Evolutionary conservation across 1,140 invertebrate species (phyloP).

Genomic region (Asbolus verrucosus): DNA sequence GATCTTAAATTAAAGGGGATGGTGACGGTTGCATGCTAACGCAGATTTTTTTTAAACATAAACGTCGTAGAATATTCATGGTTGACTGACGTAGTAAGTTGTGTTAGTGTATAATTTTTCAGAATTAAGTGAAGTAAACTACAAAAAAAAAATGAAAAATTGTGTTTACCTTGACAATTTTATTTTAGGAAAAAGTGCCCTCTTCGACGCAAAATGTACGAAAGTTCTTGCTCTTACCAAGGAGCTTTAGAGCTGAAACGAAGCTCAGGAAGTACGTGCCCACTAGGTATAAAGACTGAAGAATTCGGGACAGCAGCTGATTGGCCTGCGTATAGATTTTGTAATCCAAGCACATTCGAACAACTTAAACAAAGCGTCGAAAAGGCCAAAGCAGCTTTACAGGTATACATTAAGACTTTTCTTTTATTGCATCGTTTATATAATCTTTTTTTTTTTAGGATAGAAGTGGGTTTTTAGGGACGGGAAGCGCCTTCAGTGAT

Average conservation of each 20-base stretch:
- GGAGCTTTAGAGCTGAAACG: conserved; percentile 85
- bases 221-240: conserved; percentile 90
- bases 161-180: too few species aligned
- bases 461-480: conserved; percentile 65
- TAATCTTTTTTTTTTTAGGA: conserved; percentile 57
- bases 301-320: conserved; percentile 72
- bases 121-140: too few species aligned
- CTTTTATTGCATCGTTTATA: conserved; percentile 15
- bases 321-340: conserved; percentile 79
- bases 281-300: conserved; percentile 70
- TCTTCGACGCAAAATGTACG: conserved; percentile 77
- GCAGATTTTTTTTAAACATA: neutral
- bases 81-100: too few species aligned
- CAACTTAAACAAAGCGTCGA: conserved; percentile 89
- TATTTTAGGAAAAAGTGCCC: conserved; percentile 63
- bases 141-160: too few species aligned
- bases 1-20: conserved; percentile 2
- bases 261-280: conserved; percentile 66
- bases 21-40: neutral
- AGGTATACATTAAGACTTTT: conserved; percentile 61
- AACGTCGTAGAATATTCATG: conserved; percentile 11
- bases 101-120: too few species aligned
- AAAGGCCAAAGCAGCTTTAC: conserved; percentile 86
- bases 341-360: conserved; percentile 84
- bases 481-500: conserved; percentile 71